Percentiles rank a stretch among this genome's conserved stretches.
phyloP scores from a whole-genome alignment of 2,797 vertebrate genomes.

The Alosa sapidissima region DNA sequence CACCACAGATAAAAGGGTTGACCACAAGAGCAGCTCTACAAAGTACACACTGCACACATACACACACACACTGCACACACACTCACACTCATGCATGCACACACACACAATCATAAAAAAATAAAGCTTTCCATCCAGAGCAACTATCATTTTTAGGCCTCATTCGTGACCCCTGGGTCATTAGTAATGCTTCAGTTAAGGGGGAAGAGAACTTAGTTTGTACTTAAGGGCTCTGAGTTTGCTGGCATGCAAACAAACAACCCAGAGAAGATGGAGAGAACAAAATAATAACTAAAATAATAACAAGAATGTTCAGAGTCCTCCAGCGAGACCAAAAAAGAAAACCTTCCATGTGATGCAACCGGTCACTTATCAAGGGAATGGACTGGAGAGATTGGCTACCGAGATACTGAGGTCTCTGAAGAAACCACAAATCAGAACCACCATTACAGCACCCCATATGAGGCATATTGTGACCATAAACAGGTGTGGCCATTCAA shows the following conservation, averaged over 20 bases:
- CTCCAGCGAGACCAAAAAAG: constrained; percentile 45
- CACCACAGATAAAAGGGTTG: constrained; percentile 69
- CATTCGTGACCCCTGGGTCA: constrained; percentile 56
- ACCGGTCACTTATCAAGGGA: background rate
- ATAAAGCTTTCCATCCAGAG: constrained; percentile 62
- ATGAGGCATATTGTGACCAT: background rate
- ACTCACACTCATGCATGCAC: background rate
- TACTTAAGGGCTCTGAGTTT: constrained; percentile 56
- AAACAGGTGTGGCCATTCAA: too few species aligned
- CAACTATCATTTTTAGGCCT: constrained; percentile 44
- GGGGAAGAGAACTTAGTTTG: constrained; percentile 58
- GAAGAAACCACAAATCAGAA: too few species aligned
- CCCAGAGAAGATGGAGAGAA: constrained; percentile 39
- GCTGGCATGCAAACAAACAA: constrained; percentile 52
- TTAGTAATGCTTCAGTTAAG: constrained; percentile 68
- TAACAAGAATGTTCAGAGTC: background rate
- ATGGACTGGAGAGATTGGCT: background rate
- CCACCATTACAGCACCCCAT: too few species aligned
- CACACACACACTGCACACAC: background rate
- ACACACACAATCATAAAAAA: constrained; percentile 57
- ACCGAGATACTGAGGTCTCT: background rate
- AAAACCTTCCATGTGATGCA: constrained; percentile 7
- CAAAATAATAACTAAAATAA: background rate
- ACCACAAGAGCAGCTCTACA: constrained; percentile 57
- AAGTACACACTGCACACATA: constrained; percentile 24